Base-by-base conservation (phyloP, 2,113 vertebrate genomes). In the Actinemys pallida region DNA sequence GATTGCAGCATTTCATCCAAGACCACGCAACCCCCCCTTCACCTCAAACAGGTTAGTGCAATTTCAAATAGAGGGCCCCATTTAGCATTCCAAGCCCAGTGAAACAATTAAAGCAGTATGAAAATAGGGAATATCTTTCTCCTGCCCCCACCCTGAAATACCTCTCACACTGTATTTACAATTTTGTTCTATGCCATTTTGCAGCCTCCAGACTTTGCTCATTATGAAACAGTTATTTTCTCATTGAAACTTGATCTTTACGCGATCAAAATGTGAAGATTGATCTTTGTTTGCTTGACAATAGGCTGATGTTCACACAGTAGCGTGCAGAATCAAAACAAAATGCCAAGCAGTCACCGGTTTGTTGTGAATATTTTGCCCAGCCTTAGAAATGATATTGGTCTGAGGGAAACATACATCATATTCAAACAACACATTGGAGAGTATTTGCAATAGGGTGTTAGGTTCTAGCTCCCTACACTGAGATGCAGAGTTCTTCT, bases 1-100 rank as follows among this genome's bases (percentile, higher is more conserved):
- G 2, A 72, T 22, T 39, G 65, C 45, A 72, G 0, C 0, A 0
- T 3, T 86, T 84, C 24, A 9, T n/a, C 62, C 10, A 56, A 75
- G 22, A 1, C 54, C 5, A 52, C 0, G 5, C 10, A 53, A 0
- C 13, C 24, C 29, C 83, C 0, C 0, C 35, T 87, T 87, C 80
- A 56, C 80, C 82, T 83, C 69, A 7, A 57, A 84, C 27, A n/a
- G 31, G 3, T 42, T 1, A 82, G 59, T 86, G 92, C 72, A 92
- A 65, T 3, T 27, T 47, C 0, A 1, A 90, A n/a, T 22, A 39
- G 8, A 19, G 22, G 75, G 31, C 62, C 84, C 24, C 24, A 13
- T 78, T 12, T 47, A 78, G 42, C 45, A 3, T 45, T 47, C 4
- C 75, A 47, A 8, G 39, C 6, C 42, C 13, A 16, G 6, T 16